phyloP scores from a whole-genome alignment of 2,797 vertebrate genomes.

The Prunella strophiata region DNA sequence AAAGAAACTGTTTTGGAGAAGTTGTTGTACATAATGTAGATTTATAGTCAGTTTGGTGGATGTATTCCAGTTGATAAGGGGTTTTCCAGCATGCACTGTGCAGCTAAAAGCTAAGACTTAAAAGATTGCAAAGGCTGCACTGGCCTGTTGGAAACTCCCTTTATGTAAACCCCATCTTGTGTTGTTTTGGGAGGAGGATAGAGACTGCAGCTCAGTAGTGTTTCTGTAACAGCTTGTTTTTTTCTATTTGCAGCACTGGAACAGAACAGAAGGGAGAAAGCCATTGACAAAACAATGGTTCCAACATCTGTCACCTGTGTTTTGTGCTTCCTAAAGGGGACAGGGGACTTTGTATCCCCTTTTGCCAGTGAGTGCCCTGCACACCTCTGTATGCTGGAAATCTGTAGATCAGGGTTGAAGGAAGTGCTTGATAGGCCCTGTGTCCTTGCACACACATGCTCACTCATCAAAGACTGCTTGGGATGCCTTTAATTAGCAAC shows the following conservation, averaged over 20 bases:
- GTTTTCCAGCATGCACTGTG: neutral
- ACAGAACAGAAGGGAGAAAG: neutral
- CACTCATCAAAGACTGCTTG: conserved; percentile 36
- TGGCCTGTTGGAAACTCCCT: neutral
- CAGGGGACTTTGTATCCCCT: neutral
- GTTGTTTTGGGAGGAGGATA: neutral
- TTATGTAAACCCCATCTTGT: neutral
- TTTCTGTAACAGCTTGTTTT: neutral
- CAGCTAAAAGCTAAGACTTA: neutral
- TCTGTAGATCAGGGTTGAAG: neutral
- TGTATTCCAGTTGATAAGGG: neutral
- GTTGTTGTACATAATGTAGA: neutral
- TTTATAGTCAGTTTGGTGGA: neutral
- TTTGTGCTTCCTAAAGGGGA: neutral
- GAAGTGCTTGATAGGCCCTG: neutral
- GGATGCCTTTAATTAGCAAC: neutral
- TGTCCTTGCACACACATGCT: neutral
- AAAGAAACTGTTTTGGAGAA: neutral
- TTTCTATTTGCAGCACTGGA: conserved; percentile 42
- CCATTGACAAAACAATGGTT: neutral
- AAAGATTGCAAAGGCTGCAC: neutral
- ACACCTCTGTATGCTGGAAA: neutral
- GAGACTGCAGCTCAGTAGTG: neutral
- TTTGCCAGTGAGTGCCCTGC: neutral
- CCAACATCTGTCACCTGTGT: neutral